A percentile compares a stretch with the other conserved stretches of the same genome.
Conservation (phyloP, 2,113 vertebrate genomes). For the Orycteropus afer region DNA sequence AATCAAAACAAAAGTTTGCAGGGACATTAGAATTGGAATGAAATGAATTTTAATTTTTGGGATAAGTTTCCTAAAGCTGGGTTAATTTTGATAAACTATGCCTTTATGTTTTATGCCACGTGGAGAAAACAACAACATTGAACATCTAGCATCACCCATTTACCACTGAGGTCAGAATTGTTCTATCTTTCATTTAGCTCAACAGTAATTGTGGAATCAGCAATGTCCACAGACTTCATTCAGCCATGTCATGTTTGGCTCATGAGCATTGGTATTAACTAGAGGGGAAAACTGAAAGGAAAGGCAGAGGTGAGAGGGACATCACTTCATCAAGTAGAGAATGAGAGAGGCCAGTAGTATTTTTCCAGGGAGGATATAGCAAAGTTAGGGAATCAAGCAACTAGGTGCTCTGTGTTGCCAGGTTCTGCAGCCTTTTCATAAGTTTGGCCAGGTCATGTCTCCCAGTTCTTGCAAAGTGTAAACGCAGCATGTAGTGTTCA, state of each 20-base stretch:
- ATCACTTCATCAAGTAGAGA: neutral
- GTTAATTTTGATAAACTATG: constrained; percentile 22
- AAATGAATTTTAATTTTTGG: constrained; percentile 39
- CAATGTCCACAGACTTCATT: neutral
- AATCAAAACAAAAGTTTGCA: neutral
- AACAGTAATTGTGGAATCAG: neutral
- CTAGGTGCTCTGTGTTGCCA: neutral
- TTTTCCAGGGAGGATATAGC: constrained; percentile 15
- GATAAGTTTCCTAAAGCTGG: neutral
- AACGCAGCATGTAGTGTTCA: fast-evolving
- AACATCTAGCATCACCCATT: neutral
- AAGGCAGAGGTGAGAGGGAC: neutral
- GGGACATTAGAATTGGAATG: neutral
- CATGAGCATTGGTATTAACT: neutral
- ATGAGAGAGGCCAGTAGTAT: neutral
- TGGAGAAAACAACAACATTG: neutral
- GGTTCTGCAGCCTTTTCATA: neutral
- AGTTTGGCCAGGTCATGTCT: neutral
- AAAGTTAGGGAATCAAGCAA: neutral
- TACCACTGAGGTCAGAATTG: neutral
- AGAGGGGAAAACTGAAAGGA: neutral
- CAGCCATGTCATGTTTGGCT: neutral
- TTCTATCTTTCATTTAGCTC: neutral
- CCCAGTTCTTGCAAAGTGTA: fast-evolving
- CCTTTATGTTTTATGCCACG: neutral